Conservation (phyloP, 2,797 vertebrate genomes). For the Saxicola maurus region DNA sequence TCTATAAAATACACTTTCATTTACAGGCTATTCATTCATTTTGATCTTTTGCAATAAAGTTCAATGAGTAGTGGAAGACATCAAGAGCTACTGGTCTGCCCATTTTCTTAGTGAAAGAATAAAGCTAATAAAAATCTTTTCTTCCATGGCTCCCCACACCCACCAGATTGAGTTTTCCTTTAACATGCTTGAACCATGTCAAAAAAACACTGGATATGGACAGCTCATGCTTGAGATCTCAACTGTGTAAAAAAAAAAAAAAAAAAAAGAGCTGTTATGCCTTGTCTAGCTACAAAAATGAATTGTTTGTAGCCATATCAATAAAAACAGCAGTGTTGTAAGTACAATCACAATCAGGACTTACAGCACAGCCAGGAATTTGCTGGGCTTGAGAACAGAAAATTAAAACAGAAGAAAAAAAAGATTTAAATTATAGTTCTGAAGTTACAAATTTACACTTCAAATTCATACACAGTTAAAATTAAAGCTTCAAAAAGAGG, state of each 20-base stretch:
- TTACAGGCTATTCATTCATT: background rate
- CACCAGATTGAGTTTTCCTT: background rate
- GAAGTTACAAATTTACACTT: background rate
- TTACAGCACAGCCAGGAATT: background rate
- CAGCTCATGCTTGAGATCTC: background rate
- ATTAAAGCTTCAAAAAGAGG: background rate
- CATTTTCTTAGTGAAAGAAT: background rate
- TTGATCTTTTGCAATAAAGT: background rate
- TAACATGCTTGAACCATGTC: background rate
- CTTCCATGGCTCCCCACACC: rapidly evolving
- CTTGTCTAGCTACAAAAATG: background rate
- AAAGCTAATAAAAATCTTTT: background rate
- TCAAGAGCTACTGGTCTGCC: background rate
- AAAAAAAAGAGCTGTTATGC: background rate
- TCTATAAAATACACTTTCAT: background rate
- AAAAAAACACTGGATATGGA: background rate
- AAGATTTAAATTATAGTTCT: background rate
- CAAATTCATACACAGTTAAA: background rate
- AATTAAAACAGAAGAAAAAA: background rate
- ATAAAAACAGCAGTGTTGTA: background rate
- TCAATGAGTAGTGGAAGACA: background rate
- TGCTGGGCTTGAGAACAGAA: background rate
- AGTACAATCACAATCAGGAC: background rate
- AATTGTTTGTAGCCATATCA: background rate
- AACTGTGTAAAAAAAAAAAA: background rate